phyloP scores from a whole-genome alignment of 2,888 invertebrate species.

The Selenia dentaria region DNA sequence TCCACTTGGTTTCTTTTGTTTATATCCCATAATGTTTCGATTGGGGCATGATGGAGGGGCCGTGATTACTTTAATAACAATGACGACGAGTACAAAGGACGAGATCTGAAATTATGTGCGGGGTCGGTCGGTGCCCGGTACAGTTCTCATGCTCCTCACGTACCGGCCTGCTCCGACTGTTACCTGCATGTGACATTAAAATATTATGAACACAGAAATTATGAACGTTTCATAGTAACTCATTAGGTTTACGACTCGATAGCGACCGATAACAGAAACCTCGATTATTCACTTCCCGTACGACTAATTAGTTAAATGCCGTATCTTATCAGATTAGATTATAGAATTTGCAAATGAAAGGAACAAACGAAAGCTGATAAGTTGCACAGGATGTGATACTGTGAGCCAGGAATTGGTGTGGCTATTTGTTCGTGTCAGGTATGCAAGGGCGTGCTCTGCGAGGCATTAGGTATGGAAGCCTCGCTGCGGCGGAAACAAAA shows the following conservation, averaged over 20 bases:
- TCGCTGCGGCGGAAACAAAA: constrained; percentile 72
- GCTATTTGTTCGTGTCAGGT: constrained; percentile 48
- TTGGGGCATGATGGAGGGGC: constrained; percentile 78
- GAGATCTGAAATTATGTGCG: constrained; percentile 76
- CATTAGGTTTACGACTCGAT: constrained; percentile 62
- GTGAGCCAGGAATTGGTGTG: constrained; percentile 33
- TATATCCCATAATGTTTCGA: constrained; percentile 84
- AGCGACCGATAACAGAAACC: constrained; percentile 47
- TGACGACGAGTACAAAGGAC: constrained; percentile 77
- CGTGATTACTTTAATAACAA: constrained; percentile 84
- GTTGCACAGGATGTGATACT: constrained; percentile 25
- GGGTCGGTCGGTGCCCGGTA: constrained; percentile 57
- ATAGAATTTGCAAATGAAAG: constrained; percentile 20
- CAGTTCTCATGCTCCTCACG: constrained; percentile 80
- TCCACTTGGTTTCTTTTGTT: constrained; percentile 82
- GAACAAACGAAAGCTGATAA: constrained; percentile 30
- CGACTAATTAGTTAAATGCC: constrained; percentile 37
- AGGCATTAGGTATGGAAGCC: constrained; percentile 70
- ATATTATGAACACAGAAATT: constrained; percentile 75
- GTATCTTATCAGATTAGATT: constrained; percentile 27
- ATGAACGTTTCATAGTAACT: constrained; percentile 71
- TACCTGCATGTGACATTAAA: constrained; percentile 70
- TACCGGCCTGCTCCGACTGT: constrained; percentile 59
- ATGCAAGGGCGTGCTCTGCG: constrained; percentile 52
- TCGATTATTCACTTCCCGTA: constrained; percentile 41